Percentiles rank a stretch among this genome's conserved stretches.
phyloP scores from a whole-genome alignment of 2,888 invertebrate species.

The Pegoplata infirma region DNA sequence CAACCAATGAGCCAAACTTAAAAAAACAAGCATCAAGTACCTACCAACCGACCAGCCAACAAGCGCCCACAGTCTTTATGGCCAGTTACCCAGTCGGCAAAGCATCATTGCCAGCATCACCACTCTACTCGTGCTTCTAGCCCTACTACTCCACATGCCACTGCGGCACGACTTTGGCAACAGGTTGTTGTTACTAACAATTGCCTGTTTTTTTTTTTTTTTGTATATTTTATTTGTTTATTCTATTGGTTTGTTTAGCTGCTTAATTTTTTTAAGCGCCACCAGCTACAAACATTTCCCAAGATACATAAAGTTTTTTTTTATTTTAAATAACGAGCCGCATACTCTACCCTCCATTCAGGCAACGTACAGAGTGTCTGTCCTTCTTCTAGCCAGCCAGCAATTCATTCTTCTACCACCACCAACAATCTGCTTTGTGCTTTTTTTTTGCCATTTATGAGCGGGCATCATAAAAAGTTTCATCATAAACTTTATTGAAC shows the following conservation, averaged over 20 bases:
- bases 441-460: slow-evolving; percentile 54
- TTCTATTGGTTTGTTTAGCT: slow-evolving; percentile 57
- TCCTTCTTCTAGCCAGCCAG: background rate
- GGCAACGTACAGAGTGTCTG: no score
- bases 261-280: slow-evolving; percentile 71
- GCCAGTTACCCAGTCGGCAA: slow-evolving; percentile 19
- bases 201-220: slow-evolving; percentile 36
- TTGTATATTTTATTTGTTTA: slow-evolving; percentile 44
- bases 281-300: slow-evolving; percentile 64
- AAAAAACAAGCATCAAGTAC: slow-evolving; percentile 47
- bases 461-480: slow-evolving; percentile 55
- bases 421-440: background rate
- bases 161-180: slow-evolving; percentile 64
- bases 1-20: slow-evolving; percentile 50
- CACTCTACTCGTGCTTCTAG: slow-evolving; percentile 48
- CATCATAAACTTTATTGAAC: slow-evolving; percentile 57
- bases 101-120: no score
- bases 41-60: slow-evolving; percentile 63
- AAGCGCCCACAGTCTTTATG: no score
- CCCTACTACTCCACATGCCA: slow-evolving; percentile 59
- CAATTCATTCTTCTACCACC: background rate
- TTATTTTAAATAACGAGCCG: slow-evolving; percentile 27
- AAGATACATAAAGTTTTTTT: slow-evolving; percentile 21
- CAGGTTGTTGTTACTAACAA: slow-evolving; percentile 72
- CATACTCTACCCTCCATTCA: slow-evolving; percentile 18